These are phyloP conservation scores for Cetonia aurata DNA, from an alignment of 2,888 invertebrate genomes.

Conservation along the genomic window DNA sequence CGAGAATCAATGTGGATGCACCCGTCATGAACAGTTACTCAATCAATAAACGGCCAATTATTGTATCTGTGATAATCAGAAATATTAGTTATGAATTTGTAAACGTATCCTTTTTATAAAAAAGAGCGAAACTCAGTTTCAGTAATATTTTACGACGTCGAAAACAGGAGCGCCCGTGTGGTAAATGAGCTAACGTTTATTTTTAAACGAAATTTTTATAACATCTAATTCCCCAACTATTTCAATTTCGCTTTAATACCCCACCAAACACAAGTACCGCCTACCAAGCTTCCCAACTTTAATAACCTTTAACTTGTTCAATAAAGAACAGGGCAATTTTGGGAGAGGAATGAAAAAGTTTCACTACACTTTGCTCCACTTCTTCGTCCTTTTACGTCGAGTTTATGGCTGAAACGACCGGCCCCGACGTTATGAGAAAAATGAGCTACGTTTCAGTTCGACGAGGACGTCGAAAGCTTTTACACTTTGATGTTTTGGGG, in stretches of 20 bases:
- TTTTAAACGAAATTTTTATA: slow-evolving; percentile 31
- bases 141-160: too few relatives aligned
- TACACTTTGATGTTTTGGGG: slow-evolving; percentile 32
- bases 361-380: slow-evolving; percentile 39
- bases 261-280: slow-evolving; percentile 14
- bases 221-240: slow-evolving; percentile 38
- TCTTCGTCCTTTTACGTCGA: slow-evolving; percentile 38
- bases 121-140: too few relatives aligned
- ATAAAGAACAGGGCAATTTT: slow-evolving; percentile 37
- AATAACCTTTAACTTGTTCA: slow-evolving; percentile 41
- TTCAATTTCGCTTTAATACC: slow-evolving; percentile 37
- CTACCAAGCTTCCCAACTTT: slow-evolving; percentile 30
- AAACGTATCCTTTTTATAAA: too few relatives aligned
- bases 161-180: too few relatives aligned
- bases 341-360: slow-evolving; percentile 38
- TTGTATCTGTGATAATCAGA: too few relatives aligned
- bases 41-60: too few relatives aligned
- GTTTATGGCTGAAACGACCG: slow-evolving; percentile 27
- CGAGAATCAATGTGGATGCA: too few relatives aligned
- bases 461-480: slow-evolving; percentile 30
- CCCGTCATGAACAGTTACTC: too few relatives aligned
- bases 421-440: slow-evolving; percentile 33
- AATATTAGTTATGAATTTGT: too few relatives aligned
- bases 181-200: not conserved
- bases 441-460: slow-evolving; percentile 35